A percentile compares a stretch with the other conserved stretches of the same genome.
phyloP scores from a whole-genome alignment of 2,888 invertebrate genomes.

The Lucinisca nassula region DNA sequence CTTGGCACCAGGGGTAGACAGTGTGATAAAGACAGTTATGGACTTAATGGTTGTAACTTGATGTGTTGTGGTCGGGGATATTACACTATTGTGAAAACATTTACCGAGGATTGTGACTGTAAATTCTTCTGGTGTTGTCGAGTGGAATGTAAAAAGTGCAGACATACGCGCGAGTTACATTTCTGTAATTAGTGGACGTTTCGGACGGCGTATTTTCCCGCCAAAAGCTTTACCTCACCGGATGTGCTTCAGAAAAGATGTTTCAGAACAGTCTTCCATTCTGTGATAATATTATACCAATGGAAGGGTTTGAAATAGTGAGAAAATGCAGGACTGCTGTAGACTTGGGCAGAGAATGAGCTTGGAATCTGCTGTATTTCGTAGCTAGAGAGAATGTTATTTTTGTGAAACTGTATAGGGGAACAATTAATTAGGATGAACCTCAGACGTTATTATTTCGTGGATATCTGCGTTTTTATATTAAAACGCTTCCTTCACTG shows the following conservation, averaged over 20 bases:
- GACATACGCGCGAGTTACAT: slow-evolving; percentile 92
- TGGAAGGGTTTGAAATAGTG: background rate
- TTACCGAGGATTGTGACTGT: slow-evolving; percentile 96
- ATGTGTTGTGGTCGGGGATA: slow-evolving; percentile 95
- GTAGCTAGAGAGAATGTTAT: background rate
- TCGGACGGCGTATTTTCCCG: slow-evolving; percentile 12
- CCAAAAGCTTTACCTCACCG: slow-evolving; percentile 10
- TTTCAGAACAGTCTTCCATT: background rate
- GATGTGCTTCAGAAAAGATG: slow-evolving; percentile 11
- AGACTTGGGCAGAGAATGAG: background rate
- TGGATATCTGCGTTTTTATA: background rate
- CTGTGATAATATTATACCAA: slow-evolving; percentile 4
- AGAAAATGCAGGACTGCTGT: background rate
- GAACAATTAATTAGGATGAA: slow-evolving; percentile 4
- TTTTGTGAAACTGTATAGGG: slow-evolving; percentile 9
- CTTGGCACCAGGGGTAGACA: slow-evolving; percentile 94
- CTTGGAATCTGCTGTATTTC: background rate
- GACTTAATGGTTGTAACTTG: slow-evolving; percentile 95
- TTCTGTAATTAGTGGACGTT: slow-evolving; percentile 92
- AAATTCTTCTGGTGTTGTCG: slow-evolving; percentile 97
- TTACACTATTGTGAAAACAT: slow-evolving; percentile 94
- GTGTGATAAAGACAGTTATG: slow-evolving; percentile 95
- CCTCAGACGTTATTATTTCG: background rate
- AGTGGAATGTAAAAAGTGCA: slow-evolving; percentile 95
- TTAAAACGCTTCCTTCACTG: background rate